Conservation (phyloP, 2,888 invertebrate genomes). For the Drosophila koepferae region DNA sequence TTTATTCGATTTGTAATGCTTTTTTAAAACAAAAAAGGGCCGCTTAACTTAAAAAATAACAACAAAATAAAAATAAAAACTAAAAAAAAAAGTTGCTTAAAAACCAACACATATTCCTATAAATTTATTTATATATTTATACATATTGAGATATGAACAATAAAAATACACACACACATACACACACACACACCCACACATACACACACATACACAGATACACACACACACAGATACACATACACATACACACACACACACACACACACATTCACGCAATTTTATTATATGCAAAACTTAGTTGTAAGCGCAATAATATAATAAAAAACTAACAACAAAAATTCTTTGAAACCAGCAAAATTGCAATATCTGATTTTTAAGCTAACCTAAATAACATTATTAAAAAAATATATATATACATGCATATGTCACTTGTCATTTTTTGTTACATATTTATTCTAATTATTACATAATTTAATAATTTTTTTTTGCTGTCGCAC, state of each 20-base stretch:
- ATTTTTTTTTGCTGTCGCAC: conserved; percentile 38
- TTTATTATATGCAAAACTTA: conserved; percentile 67
- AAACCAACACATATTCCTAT: conserved; percentile 79
- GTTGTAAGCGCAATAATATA: conserved; percentile 50
- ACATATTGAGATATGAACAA: conserved; percentile 60
- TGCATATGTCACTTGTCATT: conserved; percentile 46
- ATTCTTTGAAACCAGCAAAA: conserved; percentile 42
- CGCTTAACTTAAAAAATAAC: conserved; percentile 45
- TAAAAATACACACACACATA: conserved; percentile 40
- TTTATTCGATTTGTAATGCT: conserved; percentile 71
- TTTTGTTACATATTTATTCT: conserved; percentile 61
- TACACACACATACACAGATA: conserved; percentile 8
- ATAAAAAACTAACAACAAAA: conserved; percentile 24
- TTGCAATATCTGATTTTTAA: conserved; percentile 53
- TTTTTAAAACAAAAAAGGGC: conserved; percentile 45
- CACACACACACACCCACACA: conserved; percentile 31
- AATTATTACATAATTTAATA: conserved; percentile 28
- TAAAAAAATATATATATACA: conserved; percentile 9
- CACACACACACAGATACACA: conserved; percentile 12
- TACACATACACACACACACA: neutral
- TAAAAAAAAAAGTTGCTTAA: conserved; percentile 51
- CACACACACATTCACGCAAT: conserved; percentile 64
- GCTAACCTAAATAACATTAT: conserved; percentile 38
- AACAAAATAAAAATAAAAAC: conserved; percentile 13
- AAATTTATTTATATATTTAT: conserved; percentile 79